Conservation (phyloP, 1,140 invertebrate genomes). For the Cydia splendana region DNA sequence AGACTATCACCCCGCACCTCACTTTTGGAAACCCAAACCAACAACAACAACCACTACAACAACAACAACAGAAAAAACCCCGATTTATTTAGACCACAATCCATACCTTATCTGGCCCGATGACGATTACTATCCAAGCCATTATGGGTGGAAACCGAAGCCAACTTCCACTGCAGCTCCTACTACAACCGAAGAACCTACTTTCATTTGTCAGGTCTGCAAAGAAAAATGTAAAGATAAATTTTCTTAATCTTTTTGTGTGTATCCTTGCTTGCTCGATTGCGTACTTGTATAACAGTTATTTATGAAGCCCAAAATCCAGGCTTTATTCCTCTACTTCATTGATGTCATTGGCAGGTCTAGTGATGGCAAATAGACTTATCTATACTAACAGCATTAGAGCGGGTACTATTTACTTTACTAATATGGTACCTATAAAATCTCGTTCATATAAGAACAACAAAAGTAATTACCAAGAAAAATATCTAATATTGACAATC, state of each 20-base stretch:
- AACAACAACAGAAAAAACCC: background rate
- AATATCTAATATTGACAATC: too few relatives aligned
- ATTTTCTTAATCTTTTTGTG: background rate
- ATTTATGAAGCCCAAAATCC: too few relatives aligned
- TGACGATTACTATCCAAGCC: background rate
- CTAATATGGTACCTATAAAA: too few relatives aligned
- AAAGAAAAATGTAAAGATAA: background rate
- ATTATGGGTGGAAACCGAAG: background rate
- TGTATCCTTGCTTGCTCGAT: background rate
- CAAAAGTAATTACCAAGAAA: too few relatives aligned
- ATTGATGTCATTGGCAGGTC: too few relatives aligned
- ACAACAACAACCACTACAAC: background rate
- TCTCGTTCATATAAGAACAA: too few relatives aligned
- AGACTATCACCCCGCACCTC: background rate
- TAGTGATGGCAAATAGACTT: too few relatives aligned
- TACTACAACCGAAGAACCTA: background rate
- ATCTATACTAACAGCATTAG: too few relatives aligned
- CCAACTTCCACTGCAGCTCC: background rate
- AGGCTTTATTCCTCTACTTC: too few relatives aligned
- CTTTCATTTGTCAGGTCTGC: conserved; percentile 1
- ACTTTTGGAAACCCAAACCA: background rate
- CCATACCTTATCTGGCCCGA: background rate
- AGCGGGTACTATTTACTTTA: too few relatives aligned
- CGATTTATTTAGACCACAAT: background rate
- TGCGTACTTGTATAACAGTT: too few relatives aligned